Evolutionary conservation across 2,888 invertebrate genomes (phyloP), one percentile per base, ranked within the genome.

Genomic region (Caenorhabditis sp.): DNA sequence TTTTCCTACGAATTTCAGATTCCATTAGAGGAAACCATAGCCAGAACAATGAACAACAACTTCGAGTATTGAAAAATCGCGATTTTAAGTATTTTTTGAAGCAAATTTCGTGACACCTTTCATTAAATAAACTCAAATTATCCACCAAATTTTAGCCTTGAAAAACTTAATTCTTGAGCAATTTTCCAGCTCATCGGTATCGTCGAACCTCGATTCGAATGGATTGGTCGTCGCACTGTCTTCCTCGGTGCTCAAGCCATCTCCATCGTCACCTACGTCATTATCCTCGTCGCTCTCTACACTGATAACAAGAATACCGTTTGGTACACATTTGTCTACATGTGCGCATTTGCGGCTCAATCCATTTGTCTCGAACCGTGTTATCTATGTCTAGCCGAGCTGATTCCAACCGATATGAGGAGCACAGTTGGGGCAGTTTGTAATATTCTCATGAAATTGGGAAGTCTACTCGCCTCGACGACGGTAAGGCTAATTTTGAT

Each of bases 381-480:
- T 38, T 73, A 73, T 31, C 23, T 73, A 1, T 68, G 65, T 8
- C 59, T 67, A 0, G 72, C 72, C 8, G 72, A 73, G 27, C 31
- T 73, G 14, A 68, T 73, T 0, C 72, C 72, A 17, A 73, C 72
- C 23, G 72, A 73, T 52, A 65, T 73, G 5, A 63, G 71, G 25
- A 60, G 60, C 31, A 71, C 71, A 25, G 71, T 63, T 21, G 66
- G 63, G 23, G 71, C 71, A 2, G 57, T 67, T 25, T 64, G 62
- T 4, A 71, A 71, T 53, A 71, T 71, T 23, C 56, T 56, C 12
- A n/a, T 71, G n/a, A 49, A 60, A 31, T 12, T 67, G 25, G 71
- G 71, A 21, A 67, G 67, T 4, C 63, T 71, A 56, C 8, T 67
- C 20, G 71, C 71, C 0, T 67, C 71, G n/a, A 14, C 61, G 14